Percentiles rank a stretch among this genome's conserved stretches.
Evolutionary conservation across 53 echinoderm and acorn worm genomes (phyloP).

Genomic region (Arbacia lixula): DNA sequence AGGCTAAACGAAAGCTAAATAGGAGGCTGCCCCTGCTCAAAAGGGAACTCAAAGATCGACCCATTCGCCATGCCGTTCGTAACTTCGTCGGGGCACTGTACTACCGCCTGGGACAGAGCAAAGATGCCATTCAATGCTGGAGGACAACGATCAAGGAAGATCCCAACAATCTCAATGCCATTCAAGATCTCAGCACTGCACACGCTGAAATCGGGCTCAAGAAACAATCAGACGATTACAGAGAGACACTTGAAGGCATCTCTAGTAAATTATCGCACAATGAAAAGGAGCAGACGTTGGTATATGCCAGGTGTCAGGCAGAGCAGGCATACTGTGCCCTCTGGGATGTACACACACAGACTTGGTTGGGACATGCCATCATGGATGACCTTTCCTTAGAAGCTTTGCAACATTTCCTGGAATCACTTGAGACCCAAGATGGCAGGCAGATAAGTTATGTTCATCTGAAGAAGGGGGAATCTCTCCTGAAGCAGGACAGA

Average conservation of each 20-base stretch:
- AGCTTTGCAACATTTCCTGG: conserved; percentile 11
- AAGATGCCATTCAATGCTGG: conserved; percentile 28
- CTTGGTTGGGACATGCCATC: no score
- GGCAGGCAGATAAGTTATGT: background rate
- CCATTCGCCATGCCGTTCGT: conserved; percentile 32
- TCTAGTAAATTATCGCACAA: background rate
- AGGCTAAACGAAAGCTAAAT: conserved; percentile 17
- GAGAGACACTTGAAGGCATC: background rate
- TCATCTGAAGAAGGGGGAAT: conserved; percentile 12
- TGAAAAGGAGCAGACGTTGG: background rate
- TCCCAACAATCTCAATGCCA: conserved; percentile 40
- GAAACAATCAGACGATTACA: background rate
- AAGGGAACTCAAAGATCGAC: conserved; percentile 12
- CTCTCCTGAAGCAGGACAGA: background rate
- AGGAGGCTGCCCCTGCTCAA: background rate
- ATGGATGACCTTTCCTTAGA: background rate
- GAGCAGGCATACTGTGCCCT: conserved; percentile 28
- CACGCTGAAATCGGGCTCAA: background rate
- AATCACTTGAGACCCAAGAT: conserved; percentile 16
- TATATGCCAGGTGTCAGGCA: conserved; percentile 17
- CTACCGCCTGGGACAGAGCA: background rate
- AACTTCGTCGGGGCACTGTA: conserved; percentile 35
- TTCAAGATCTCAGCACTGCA: conserved; percentile 23
- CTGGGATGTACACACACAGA: conserved; percentile 38
- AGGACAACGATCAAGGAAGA: conserved; percentile 27